A percentile compares a stretch with the other conserved stretches of the same genome.
Evolutionary conservation across 2,113 vertebrate species (phyloP).

Genomic region (Poicephalus meyeri): DNA sequence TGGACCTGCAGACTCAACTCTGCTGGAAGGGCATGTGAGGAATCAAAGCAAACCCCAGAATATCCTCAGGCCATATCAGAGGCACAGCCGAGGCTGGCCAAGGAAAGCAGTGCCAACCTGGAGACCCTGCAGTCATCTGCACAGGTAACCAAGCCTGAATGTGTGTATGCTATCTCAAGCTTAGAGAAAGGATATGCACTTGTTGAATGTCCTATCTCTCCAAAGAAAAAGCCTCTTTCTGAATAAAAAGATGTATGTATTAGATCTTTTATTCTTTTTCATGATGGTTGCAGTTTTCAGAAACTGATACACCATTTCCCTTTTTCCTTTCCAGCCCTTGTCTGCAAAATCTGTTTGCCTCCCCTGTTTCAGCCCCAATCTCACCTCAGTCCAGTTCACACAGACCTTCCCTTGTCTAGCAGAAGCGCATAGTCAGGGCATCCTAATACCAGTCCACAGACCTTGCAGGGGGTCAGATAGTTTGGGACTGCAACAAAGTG

Average conservation of each 20-base stretch:
- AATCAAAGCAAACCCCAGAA: not conserved
- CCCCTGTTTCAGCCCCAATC: not conserved
- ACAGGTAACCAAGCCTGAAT: accelerated
- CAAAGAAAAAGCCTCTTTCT: not conserved
- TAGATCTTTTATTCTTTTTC: not conserved
- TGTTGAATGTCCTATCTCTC: not conserved
- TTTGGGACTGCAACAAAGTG: not conserved
- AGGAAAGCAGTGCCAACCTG: not conserved
- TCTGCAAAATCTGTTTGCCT: not conserved
- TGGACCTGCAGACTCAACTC: not conserved
- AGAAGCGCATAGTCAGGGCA: not conserved
- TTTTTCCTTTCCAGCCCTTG: not conserved
- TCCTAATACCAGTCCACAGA: not conserved
- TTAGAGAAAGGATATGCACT: not conserved
- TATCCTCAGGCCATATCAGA: not conserved
- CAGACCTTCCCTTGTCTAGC: not conserved
- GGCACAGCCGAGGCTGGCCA: not conserved
- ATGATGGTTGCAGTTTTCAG: not conserved
- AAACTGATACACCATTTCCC: not conserved
- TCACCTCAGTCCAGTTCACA: not conserved
- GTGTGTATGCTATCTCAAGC: not conserved
- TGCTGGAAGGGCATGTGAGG: not conserved
- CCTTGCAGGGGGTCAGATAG: not conserved
- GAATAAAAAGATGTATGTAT: not conserved
- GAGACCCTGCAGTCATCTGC: not conserved